These are phyloP conservation scores for Morpho helenor DNA, from an alignment of 2,888 invertebrate species.

Conservation along the genomic window DNA sequence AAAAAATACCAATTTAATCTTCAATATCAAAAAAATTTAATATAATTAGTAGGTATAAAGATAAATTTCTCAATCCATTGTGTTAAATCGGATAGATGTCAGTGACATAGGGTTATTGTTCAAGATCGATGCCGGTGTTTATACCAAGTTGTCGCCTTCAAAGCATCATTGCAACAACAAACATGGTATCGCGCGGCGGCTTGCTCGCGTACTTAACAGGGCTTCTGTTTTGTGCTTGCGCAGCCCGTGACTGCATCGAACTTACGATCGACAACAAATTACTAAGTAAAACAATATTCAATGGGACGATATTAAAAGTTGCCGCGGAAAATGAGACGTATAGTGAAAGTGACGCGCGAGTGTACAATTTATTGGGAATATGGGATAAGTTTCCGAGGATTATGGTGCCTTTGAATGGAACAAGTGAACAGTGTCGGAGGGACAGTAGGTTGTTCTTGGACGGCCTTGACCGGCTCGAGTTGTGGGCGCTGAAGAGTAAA, in stretches of 20 bases:
- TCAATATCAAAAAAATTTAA: neutral
- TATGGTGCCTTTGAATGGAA: slow-evolving; percentile 65
- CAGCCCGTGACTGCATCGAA: slow-evolving; percentile 64
- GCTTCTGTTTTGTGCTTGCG: slow-evolving; percentile 32
- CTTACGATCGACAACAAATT: slow-evolving; percentile 56
- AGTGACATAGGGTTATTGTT: slow-evolving; percentile 36
- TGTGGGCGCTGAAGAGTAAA: slow-evolving; percentile 80
- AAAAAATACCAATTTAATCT: neutral
- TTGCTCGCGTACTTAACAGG: slow-evolving; percentile 41
- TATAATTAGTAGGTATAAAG: neutral
- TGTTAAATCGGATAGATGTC: slow-evolving; percentile 28
- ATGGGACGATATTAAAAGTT: slow-evolving; percentile 54
- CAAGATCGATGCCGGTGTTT: slow-evolving; percentile 29
- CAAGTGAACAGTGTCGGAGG: slow-evolving; percentile 65
- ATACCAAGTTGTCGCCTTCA: slow-evolving; percentile 30
- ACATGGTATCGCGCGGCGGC: slow-evolving; percentile 71
- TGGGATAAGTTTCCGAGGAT: slow-evolving; percentile 66
- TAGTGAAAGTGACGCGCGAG: slow-evolving; percentile 38
- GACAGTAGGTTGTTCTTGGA: slow-evolving; percentile 60
- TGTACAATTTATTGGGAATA: slow-evolving; percentile 52
- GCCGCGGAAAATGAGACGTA: slow-evolving; percentile 48
- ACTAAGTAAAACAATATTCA: slow-evolving; percentile 50
- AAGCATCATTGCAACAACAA: slow-evolving; percentile 51
- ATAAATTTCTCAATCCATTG: slow-evolving; percentile 32
- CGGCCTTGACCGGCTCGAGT: slow-evolving; percentile 58